Conservation (phyloP, 2,113 vertebrate genomes). For the Tricholaema leucomelas region DNA sequence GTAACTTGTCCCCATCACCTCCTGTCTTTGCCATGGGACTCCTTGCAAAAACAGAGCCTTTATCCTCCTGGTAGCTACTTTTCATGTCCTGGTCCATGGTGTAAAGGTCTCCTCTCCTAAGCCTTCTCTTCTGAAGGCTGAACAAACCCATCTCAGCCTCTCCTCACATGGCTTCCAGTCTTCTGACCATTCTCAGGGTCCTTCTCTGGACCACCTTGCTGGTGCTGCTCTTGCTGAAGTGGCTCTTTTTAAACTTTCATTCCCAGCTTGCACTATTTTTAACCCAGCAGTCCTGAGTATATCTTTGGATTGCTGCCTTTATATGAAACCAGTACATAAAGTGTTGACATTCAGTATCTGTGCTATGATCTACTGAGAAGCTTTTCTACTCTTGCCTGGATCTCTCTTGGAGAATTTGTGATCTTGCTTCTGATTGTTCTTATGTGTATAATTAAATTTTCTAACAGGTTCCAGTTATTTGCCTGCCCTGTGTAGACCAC, state of each 20-base stretch:
- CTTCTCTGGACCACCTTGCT: too few species aligned
- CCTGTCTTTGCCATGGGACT: too few species aligned
- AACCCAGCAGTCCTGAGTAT: not conserved
- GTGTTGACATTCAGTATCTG: not conserved
- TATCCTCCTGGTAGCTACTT: too few species aligned
- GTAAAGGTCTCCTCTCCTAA: too few species aligned
- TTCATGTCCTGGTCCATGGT: too few species aligned
- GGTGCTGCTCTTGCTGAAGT: too few species aligned
- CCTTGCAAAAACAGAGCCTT: too few species aligned
- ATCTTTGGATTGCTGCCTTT: not conserved
- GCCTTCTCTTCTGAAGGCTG: too few species aligned
- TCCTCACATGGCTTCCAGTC: too few species aligned
- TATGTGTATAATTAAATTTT: not conserved
- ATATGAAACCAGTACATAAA: not conserved
- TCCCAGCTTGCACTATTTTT: not conserved
- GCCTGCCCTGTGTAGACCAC: not conserved
- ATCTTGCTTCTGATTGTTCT: not conserved
- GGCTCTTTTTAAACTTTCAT: not conserved
- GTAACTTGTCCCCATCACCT: too few species aligned
- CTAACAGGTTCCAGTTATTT: not conserved
- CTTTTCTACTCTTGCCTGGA: not conserved
- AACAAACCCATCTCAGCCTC: too few species aligned
- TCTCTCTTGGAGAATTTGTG: not conserved
- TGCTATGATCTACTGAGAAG: not conserved
- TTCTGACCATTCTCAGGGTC: too few species aligned